A percentile compares a stretch with the other conserved stretches of the same genome.
phyloP scores from a whole-genome alignment of 2,888 invertebrate genomes.

The Drosophila cracens region DNA sequence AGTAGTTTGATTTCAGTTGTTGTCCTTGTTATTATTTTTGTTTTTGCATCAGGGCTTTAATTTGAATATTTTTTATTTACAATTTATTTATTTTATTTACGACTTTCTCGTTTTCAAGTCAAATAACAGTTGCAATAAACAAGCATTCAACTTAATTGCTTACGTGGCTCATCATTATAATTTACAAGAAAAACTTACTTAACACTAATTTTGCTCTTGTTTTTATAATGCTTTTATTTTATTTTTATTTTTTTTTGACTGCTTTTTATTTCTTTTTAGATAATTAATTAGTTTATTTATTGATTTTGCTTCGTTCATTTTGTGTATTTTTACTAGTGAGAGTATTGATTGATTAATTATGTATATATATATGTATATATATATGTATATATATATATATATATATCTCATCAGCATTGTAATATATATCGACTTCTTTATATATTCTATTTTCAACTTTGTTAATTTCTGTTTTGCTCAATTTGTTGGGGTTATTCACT shows the following conservation, averaged over 20 bases:
- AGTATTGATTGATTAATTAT: conserved; percentile 72
- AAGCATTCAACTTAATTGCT: conserved; percentile 81
- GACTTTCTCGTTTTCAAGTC: conserved; percentile 70
- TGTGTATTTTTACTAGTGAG: conserved; percentile 76
- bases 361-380: conserved; percentile 57
- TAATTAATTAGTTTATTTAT: conserved; percentile 31
- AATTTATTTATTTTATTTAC: conserved; percentile 74
- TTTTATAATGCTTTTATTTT: conserved; percentile 32
- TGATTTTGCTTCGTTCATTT: conserved; percentile 49
- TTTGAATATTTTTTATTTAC: conserved; percentile 76
- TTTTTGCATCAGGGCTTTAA: conserved; percentile 53
- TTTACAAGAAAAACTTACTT: conserved; percentile 80
- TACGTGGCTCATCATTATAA: conserved; percentile 72
- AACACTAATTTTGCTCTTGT: conserved; percentile 60
- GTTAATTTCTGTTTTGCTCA: conserved; percentile 62
- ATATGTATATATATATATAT: conserved; percentile 38
- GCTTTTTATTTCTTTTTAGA: conserved; percentile 33
- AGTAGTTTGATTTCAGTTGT: conserved; percentile 41
- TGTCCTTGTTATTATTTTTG: conserved; percentile 27
- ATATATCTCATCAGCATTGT: conserved; percentile 29
- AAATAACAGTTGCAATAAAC: conserved; percentile 81
- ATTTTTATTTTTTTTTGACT: conserved; percentile 34
- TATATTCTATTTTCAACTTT: conserved; percentile 55
- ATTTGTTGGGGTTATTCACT: conserved; percentile 57
- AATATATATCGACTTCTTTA: conserved; percentile 50